Conservation (phyloP, 1,140 invertebrate species). For the Eciton burchellii region DNA sequence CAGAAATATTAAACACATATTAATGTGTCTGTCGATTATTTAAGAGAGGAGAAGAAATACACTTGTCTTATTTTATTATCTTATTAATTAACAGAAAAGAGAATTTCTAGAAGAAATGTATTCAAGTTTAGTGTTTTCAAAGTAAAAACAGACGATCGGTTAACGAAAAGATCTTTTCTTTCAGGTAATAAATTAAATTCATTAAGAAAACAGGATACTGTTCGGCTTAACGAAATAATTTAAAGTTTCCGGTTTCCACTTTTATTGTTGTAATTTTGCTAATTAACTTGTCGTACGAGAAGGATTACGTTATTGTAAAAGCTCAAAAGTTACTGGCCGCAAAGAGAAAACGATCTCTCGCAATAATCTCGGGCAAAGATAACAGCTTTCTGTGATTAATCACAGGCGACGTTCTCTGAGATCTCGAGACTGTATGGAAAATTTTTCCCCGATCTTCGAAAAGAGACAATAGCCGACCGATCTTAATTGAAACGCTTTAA, state of each 20-base stretch:
- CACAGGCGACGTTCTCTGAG: constrained; percentile 65
- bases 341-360: constrained; percentile 20
- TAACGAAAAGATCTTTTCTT: neutral
- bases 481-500: constrained; percentile 73
- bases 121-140: neutral
- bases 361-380: constrained; percentile 13
- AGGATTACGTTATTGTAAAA: neutral
- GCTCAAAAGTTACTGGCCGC: neutral
- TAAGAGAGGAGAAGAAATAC: neutral
- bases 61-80: too few relatives aligned
- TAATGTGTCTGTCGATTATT: neutral
- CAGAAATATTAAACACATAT: neutral
- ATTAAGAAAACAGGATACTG: too few relatives aligned
- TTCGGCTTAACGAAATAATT: too few relatives aligned
- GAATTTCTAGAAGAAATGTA: neutral
- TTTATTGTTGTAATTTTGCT: neutral
- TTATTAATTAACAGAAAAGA: too few relatives aligned
- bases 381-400: constrained; percentile 69
- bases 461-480: constrained; percentile 60
- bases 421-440: constrained; percentile 60
- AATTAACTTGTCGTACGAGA: neutral
- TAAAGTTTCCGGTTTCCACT: neutral
- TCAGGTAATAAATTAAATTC: neutral
- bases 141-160: neutral
- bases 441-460: constrained; percentile 61